Percentiles rank a stretch among this genome's conserved stretches.
Evolutionary conservation across 2,797 vertebrate genomes (phyloP).

Genomic region (Scarus forsteni): DNA sequence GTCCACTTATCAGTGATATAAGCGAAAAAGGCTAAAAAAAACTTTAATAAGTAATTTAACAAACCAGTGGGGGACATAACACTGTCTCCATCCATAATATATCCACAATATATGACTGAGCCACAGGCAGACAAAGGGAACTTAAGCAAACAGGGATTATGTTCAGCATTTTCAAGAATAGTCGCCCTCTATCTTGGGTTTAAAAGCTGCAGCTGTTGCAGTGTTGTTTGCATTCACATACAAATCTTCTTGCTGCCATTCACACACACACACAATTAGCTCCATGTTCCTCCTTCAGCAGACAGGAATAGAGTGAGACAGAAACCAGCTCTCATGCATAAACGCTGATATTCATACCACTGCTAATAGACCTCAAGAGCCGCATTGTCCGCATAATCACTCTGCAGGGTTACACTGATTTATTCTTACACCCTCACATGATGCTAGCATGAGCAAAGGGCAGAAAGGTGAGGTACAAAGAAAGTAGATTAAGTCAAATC

Average conservation of each 20-base stretch:
- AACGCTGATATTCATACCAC: slow-evolving; percentile 46
- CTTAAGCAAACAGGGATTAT: slow-evolving; percentile 45
- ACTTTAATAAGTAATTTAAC: neutral
- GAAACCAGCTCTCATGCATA: slow-evolving; percentile 44
- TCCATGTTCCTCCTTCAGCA: slow-evolving; percentile 45
- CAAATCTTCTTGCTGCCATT: slow-evolving; percentile 71
- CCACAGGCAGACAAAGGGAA: slow-evolving; percentile 43
- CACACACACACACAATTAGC: slow-evolving; percentile 75
- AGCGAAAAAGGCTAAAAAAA: too few relatives aligned
- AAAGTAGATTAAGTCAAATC: neutral
- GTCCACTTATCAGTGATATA: too few relatives aligned
- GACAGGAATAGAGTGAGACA: slow-evolving; percentile 42
- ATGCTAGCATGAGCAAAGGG: slow-evolving; percentile 8
- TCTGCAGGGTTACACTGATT: slow-evolving; percentile 9
- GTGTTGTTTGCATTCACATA: slow-evolving; percentile 71
- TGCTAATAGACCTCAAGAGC: slow-evolving; percentile 29
- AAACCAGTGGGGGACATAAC: neutral
- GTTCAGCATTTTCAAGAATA: slow-evolving; percentile 64
- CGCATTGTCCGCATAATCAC: slow-evolving; percentile 15
- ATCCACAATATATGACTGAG: neutral
- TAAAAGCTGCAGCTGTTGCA: slow-evolving; percentile 41
- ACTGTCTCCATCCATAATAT: neutral
- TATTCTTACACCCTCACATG: slow-evolving; percentile 11
- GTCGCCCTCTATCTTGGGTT: slow-evolving; percentile 37
- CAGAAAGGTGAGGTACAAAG: slow-evolving; percentile 9